Evolutionary conservation across 2,888 invertebrate species (phyloP).

Genomic region (Steinernema scapterisci): DNA sequence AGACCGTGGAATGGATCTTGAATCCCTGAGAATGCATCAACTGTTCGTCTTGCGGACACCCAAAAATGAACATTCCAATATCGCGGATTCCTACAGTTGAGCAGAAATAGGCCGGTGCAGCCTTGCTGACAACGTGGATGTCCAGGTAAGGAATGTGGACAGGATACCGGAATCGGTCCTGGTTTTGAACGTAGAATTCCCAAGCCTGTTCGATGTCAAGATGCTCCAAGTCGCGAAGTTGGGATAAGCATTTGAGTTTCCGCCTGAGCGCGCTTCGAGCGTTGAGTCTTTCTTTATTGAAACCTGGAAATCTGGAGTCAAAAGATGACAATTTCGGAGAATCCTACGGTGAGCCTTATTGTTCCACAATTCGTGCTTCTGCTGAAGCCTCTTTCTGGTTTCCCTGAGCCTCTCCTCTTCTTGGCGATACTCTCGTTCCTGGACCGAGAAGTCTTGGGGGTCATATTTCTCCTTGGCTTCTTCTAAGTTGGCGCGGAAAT

Average conservation of each 20-base stretch:
- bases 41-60: constrained; percentile 53
- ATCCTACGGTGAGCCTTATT: not conserved
- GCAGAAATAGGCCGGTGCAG: constrained; percentile 45
- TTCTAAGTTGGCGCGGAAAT: constrained; percentile 27
- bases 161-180: constrained; percentile 43
- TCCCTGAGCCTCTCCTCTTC: no score
- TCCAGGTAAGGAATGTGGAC: constrained; percentile 55
- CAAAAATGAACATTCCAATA: constrained; percentile 56
- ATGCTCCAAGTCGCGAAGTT: not conserved
- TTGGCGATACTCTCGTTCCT: not conserved
- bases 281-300: no score
- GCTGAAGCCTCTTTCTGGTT: no score
- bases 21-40: constrained; percentile 33
- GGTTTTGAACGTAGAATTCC: constrained; percentile 44
- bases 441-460: not conserved
- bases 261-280: not conserved
- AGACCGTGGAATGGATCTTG: constrained; percentile 49
- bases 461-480: constrained; percentile 28
- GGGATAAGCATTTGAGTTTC: constrained; percentile 12
- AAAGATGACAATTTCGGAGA: no score
- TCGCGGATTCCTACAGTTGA: constrained; percentile 50
- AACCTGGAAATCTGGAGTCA: no score
- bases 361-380: not conserved
- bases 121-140: constrained; percentile 41
- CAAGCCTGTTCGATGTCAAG: constrained; percentile 41